These are phyloP conservation scores for Clarias magur DNA, from an alignment of 2,113 vertebrate genomes.

Conservation along the genomic window DNA sequence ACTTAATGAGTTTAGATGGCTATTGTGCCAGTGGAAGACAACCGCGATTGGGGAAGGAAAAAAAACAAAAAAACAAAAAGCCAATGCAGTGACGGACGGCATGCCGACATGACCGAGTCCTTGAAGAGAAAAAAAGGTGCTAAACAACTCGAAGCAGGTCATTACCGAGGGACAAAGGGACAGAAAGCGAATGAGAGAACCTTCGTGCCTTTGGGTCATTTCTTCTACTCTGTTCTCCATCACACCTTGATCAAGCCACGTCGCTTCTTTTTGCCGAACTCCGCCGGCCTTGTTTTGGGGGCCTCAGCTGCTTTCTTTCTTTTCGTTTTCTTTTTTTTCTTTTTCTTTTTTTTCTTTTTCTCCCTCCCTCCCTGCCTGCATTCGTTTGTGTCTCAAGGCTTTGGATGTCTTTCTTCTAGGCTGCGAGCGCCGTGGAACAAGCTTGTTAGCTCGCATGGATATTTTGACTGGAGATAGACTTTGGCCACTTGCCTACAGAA, in stretches of 20 bases:
- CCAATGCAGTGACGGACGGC: constrained; percentile 44
- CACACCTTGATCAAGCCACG: constrained; percentile 87
- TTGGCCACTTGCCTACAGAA: constrained; percentile 89
- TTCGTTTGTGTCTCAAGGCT: constrained; percentile 85
- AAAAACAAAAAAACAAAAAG: constrained; percentile 30
- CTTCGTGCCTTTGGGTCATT: constrained; percentile 64
- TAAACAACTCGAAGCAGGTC: constrained; percentile 72
- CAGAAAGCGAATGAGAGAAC: constrained; percentile 60
- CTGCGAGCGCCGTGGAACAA: constrained; percentile 86
- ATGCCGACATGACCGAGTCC: constrained; percentile 65
- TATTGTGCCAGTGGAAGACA: constrained; percentile 88
- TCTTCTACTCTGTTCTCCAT: constrained; percentile 42
- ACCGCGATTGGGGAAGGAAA: constrained; percentile 5
- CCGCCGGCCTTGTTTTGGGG: constrained; percentile 72
- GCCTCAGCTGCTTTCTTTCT: constrained; percentile 24
- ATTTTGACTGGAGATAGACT: constrained; percentile 93
- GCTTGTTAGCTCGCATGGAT: constrained; percentile 98
- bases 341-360: background rate
- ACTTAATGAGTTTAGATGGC: constrained; percentile 96
- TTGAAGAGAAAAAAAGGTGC: constrained; percentile 77
- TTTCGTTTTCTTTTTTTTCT: constrained; percentile 1
- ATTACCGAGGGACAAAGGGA: constrained; percentile 78
- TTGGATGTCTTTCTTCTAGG: constrained; percentile 85
- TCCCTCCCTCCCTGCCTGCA: constrained; percentile 55
- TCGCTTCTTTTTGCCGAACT: constrained; percentile 87